Evolutionary conservation across 1,140 invertebrate species (phyloP).

Genomic region (Zaprionus kolodkinae): DNA sequence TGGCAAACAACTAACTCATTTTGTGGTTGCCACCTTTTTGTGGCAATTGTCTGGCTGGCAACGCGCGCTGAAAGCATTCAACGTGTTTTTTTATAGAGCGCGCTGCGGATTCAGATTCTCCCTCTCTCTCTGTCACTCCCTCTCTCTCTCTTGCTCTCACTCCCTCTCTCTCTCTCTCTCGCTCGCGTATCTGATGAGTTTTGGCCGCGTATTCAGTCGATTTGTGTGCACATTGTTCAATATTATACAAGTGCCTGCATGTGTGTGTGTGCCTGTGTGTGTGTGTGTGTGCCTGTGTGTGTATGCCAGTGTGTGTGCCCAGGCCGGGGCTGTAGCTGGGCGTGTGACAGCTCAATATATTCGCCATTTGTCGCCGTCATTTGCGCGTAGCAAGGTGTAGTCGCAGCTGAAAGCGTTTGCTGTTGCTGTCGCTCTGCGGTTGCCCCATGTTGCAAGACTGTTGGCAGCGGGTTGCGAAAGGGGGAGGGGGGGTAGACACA

Average conservation of each 20-base stretch:
- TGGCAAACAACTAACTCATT: conserved; percentile 78
- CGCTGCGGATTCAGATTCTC: conserved; percentile 61
- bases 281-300: conserved; percentile 27
- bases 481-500: too few relatives aligned
- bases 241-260: conserved; percentile 45
- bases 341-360: conserved; percentile 83
- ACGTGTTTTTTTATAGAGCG: conserved; percentile 50
- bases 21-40: conserved; percentile 72
- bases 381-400: conserved; percentile 26
- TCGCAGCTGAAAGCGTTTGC: background rate
- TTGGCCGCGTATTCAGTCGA: conserved; percentile 29
- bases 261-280: conserved; percentile 27
- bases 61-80: conserved; percentile 42
- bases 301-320: too few relatives aligned
- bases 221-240: conserved; percentile 72
- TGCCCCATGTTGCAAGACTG: conserved; percentile 73
- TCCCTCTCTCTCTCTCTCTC: background rate
- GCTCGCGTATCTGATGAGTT: conserved; percentile 35
- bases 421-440: conserved; percentile 44
- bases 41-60: conserved; percentile 65
- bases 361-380: conserved; percentile 78
- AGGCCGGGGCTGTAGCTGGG: conserved; percentile 32
- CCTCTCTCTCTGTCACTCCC: background rate
- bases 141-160: background rate
- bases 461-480: conserved; percentile 42